phyloP scores from a whole-genome alignment of 2,113 vertebrate species.

The Galbula dea region DNA sequence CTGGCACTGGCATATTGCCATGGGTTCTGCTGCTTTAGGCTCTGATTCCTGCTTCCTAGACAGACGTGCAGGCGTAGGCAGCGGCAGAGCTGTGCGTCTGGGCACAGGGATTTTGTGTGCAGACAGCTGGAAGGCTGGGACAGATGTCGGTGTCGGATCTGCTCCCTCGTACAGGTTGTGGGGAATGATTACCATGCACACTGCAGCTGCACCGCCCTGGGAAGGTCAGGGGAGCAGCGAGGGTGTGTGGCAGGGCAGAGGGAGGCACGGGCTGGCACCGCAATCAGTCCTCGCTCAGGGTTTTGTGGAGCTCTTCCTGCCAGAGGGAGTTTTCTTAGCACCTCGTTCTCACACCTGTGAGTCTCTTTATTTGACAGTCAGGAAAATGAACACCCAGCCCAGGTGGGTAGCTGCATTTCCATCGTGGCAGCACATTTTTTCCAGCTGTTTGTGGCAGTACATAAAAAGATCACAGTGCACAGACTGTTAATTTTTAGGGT shows the following conservation, averaged over 20 bases:
- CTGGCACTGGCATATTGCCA: not conserved
- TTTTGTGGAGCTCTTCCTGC: not conserved
- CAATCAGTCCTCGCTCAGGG: not conserved
- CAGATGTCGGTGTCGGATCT: slow-evolving; percentile 15
- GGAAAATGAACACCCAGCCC: not conserved
- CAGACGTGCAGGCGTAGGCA: not conserved
- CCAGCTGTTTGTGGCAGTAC: not conserved
- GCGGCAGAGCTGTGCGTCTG: not conserved
- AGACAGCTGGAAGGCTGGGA: slow-evolving; percentile 13
- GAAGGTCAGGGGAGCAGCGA: not conserved
- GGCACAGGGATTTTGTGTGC: not conserved
- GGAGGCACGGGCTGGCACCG: not conserved
- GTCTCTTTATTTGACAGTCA: not conserved
- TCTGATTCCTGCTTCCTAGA: not conserved
- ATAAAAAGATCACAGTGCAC: not conserved
- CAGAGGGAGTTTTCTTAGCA: not conserved
- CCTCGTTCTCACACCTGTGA: not conserved
- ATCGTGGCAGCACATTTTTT: not conserved
- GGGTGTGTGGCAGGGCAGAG: not conserved
- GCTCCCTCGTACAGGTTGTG: not conserved
- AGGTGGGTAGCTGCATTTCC: not conserved
- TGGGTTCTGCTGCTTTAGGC: not conserved
- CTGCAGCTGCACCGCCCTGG: not conserved
- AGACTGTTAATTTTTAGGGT: slow-evolving; percentile 13
- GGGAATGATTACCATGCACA: not conserved